Evolutionary conservation across 1,140 invertebrate genomes (phyloP).

Genomic region (Venturia canescens): DNA sequence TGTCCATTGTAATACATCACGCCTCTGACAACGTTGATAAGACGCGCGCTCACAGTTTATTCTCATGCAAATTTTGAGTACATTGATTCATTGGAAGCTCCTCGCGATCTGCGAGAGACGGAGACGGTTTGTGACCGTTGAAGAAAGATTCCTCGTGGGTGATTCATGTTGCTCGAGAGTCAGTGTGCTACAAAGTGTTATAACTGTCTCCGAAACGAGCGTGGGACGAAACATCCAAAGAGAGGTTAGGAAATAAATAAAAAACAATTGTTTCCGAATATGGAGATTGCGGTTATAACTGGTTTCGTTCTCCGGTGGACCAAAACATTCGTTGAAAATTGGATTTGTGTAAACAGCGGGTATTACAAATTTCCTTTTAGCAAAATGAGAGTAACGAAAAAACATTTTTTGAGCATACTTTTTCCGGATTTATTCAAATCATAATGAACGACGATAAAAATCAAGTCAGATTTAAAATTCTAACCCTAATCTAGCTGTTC

Average conservation of each 20-base stretch:
- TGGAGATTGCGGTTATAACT: constrained; percentile 58
- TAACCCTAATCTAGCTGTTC: too few species aligned
- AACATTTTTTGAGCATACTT: too few species aligned
- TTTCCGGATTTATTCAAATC: too few species aligned
- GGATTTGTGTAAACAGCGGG: constrained; percentile 3
- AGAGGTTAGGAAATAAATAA: constrained; percentile 33
- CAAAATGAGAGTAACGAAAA: background rate
- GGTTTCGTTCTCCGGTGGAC: constrained; percentile 49
- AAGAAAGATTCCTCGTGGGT: constrained; percentile 58
- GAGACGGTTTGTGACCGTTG: constrained; percentile 35
- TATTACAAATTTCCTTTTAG: background rate
- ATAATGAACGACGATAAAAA: too few species aligned
- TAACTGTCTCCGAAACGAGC: constrained; percentile 45
- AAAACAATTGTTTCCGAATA: constrained; percentile 61
- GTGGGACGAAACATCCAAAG: constrained; percentile 57
- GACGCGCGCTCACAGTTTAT: background rate
- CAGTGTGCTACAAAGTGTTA: constrained; percentile 48
- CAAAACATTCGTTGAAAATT: constrained; percentile 10
- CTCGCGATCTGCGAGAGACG: constrained; percentile 23
- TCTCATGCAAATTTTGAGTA: constrained; percentile 21
- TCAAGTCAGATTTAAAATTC: too few species aligned
- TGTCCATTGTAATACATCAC: too few species aligned
- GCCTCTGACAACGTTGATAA: background rate
- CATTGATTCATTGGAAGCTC: constrained; percentile 11
- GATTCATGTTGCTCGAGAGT: constrained; percentile 59